phyloP scores from a whole-genome alignment of 2,113 vertebrate genomes.

The Chaenocephalus aceratus region DNA sequence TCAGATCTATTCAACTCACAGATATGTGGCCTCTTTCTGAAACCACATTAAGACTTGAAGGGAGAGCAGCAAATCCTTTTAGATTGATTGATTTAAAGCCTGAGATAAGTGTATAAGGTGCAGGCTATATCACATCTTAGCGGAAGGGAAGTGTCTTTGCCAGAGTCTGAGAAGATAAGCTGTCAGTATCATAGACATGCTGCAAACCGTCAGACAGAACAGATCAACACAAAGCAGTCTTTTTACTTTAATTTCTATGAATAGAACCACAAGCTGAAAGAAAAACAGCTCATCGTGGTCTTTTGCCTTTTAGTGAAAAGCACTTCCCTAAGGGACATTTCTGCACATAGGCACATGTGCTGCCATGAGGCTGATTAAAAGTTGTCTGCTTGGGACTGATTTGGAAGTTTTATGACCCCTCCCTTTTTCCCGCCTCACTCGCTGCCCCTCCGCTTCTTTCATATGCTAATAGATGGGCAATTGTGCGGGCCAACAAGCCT shows the following conservation, averaged over 20 bases:
- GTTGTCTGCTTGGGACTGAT: conserved; percentile 40
- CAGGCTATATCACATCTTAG: background rate
- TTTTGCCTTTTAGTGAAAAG: background rate
- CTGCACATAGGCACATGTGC: conserved; percentile 36
- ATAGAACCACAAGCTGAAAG: conserved; percentile 1
- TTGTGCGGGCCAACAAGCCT: conserved; percentile 74
- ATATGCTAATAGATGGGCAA: conserved; percentile 75
- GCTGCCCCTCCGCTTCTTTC: conserved; percentile 70
- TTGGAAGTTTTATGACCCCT: conserved; percentile 69
- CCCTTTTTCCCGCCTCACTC: conserved; percentile 57
- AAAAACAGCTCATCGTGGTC: background rate
- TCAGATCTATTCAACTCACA: background rate
- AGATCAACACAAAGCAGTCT: background rate
- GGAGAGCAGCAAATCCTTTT: conserved; percentile 25
- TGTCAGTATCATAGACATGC: conserved; percentile 1
- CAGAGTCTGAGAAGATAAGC: background rate
- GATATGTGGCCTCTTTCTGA: background rate
- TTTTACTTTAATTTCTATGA: background rate
- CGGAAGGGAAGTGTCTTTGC: background rate
- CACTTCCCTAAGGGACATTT: background rate
- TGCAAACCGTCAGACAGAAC: conserved; percentile 12
- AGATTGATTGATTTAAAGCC: conserved; percentile 38
- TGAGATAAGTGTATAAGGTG: conserved; percentile 5
- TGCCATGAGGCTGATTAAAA: conserved; percentile 32
- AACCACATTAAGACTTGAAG: conserved; percentile 23